phyloP scores from a whole-genome alignment of 2,797 vertebrate genomes.

The Acanthiza pusilla region DNA sequence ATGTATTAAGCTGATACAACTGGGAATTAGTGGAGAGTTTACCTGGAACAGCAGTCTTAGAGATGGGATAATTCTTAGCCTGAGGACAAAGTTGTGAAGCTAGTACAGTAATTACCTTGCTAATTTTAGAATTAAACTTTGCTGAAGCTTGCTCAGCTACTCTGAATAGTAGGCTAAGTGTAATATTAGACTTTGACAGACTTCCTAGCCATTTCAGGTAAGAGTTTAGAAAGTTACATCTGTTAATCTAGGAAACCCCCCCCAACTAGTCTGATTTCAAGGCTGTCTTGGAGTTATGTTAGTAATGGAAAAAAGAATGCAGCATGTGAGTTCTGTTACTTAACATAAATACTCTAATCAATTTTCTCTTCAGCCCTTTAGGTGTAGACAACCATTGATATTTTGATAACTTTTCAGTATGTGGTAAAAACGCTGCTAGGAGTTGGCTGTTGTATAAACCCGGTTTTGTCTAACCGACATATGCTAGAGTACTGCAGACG shows the following conservation, averaged over 20 bases:
- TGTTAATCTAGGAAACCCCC: background rate
- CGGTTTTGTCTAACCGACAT: background rate
- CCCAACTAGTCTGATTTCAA: background rate
- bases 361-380: background rate
- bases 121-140: constrained; percentile 15
- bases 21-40: constrained; percentile 26
- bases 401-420: background rate
- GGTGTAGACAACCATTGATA: background rate
- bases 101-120: background rate
- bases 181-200: background rate
- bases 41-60: constrained; percentile 6
- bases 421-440: background rate
- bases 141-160: background rate
- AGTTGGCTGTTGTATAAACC: background rate
- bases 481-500: background rate
- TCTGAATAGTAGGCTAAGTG: background rate
- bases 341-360: background rate
- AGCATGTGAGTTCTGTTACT: background rate
- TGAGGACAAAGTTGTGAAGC: background rate
- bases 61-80: constrained; percentile 3
- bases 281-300: background rate
- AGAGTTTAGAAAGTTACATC: background rate
- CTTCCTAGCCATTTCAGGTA: background rate
- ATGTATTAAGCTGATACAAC: background rate
- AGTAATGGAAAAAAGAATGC: background rate